Base-by-base conservation (phyloP, 2,888 invertebrate genomes). In the Drosophila buzzatii region DNA sequence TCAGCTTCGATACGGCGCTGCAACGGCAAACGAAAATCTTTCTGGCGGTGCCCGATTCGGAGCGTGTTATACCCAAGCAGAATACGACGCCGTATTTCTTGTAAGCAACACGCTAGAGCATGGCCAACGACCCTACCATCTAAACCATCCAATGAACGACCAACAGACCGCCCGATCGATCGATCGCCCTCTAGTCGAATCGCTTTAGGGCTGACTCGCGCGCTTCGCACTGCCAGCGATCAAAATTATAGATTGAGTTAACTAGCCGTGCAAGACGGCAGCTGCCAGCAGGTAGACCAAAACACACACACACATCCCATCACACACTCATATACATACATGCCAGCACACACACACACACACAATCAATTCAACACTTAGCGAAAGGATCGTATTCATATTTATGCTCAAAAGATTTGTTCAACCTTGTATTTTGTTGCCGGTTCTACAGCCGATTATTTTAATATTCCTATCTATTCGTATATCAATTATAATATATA, bases 1-100 rank as follows among this genome's bases (percentile, higher is more conserved):
- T 99, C 91, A 96, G 97, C 92, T 98, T 99, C 92, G 95, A 95
- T 71, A 95, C 96, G 73, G 95, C 96, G 9, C 96, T 97, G 80
- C 95, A 96, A 81, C 95, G 96, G 91, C 95, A 95, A 83, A 95
- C 97, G 23, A 97, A 98, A 93, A 94, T 99, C 89, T 99, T 99
- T 94, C 95, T 97, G 85, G 99, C 99, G 42, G 99, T 99, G 61
- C 99, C 99, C 12, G 99, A 99, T 92, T 95, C 96, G 27, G 97
- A 99, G 90, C 94, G 99, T 90, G 97, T 98, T 90, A 97, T 99
- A 92, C 99, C 99, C 68, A 96, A 97, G 61, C 95, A 97, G 92
- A 97, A 96, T 90, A 97, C 97, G 63, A 99, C 99, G 74, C 99
- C 99, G 23, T 99, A 99, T 94, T 99, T 99, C 94, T 96, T 99